phyloP scores from a whole-genome alignment of 2,888 invertebrate species.

The Magallana nippona region DNA sequence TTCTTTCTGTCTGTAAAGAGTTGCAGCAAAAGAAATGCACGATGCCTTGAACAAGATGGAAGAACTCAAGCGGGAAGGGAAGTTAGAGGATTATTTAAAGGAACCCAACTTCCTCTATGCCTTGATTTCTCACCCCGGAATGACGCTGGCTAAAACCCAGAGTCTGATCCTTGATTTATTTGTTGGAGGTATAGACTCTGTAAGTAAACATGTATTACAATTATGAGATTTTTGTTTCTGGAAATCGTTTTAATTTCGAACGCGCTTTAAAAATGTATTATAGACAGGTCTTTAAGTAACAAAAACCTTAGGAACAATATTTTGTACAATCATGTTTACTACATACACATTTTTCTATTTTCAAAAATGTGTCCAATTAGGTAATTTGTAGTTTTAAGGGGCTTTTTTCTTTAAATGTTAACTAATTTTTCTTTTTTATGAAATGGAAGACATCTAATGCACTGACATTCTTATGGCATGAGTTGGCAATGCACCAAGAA shows the following conservation, averaged over 20 bases:
- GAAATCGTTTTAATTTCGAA: no score
- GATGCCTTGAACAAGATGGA: slow-evolving; percentile 38
- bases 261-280: no score
- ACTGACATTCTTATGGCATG: slow-evolving; percentile 58
- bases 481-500: slow-evolving; percentile 57
- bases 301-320: no score
- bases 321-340: no score
- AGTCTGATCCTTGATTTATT: slow-evolving; percentile 46
- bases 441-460: slow-evolving; percentile 55
- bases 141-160: slow-evolving; percentile 39
- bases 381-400: no score
- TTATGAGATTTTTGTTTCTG: no score
- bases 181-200: slow-evolving; percentile 57
- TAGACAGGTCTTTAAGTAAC: no score
- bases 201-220: slow-evolving; percentile 30
- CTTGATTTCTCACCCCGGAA: slow-evolving; percentile 45
- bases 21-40: slow-evolving; percentile 39
- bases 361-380: no score
- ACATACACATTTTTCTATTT: no score
- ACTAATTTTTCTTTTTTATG: background rate
- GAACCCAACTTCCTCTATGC: slow-evolving; percentile 53
- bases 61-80: slow-evolving; percentile 41
- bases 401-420: no score
- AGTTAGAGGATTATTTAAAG: slow-evolving; percentile 45
- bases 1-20: slow-evolving; percentile 21